Base-by-base conservation (phyloP, 2,113 vertebrate genomes). In the Neofelis nebulosa region DNA sequence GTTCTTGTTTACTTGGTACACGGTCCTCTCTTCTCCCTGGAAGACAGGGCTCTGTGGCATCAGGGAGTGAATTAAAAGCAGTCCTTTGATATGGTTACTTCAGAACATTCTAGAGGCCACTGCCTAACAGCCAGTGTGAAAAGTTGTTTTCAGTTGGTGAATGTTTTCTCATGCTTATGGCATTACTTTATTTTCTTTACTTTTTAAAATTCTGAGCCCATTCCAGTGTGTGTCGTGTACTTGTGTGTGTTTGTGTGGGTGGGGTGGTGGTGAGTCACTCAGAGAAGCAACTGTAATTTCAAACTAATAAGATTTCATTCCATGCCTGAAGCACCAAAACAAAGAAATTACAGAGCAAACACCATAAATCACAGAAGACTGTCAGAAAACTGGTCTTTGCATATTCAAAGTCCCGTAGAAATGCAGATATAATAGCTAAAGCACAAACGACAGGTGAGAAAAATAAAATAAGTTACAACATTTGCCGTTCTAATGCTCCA, bases 31-130 rank as follows among this genome's bases (percentile, higher is more conserved):
- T 45, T 21, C 63, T 73, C 50, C 52, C 41, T 69, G 66, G 38
- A 86, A 87, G 61, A 69, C 36, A 10, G 5, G 18, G 52, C 50
- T 93, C 85, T 73, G 63, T 21, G 57, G 79, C 38, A 48, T 74
- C 38, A 41, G 73, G 85, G 89, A 91, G 41, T 81, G 76, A 79
- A 94, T 91, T 69, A 31, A 96, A 93, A 93, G 93, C 71, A 91
- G 21, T 38, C 94, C 48, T 97, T 95, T 92, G 73, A 93, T 55
- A n/a, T 7, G 50, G 41, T 80, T 78, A 68, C 63, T 92, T 68
- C 5, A n/a, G 66, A 95, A 89, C 45, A 41, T 91, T 65, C 36
- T 74, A 74, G 66, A 95, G 25, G 45, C 71, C 41, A 52, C 18
- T 11, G 73, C 5, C 83, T 88, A 33, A 27, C 36, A 93, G 57